A percentile compares a stretch with the other conserved stretches of the same genome.
Evolutionary conservation across 2,797 vertebrate genomes (phyloP).

Genomic region (Arnoldichthys spilopterus): DNA sequence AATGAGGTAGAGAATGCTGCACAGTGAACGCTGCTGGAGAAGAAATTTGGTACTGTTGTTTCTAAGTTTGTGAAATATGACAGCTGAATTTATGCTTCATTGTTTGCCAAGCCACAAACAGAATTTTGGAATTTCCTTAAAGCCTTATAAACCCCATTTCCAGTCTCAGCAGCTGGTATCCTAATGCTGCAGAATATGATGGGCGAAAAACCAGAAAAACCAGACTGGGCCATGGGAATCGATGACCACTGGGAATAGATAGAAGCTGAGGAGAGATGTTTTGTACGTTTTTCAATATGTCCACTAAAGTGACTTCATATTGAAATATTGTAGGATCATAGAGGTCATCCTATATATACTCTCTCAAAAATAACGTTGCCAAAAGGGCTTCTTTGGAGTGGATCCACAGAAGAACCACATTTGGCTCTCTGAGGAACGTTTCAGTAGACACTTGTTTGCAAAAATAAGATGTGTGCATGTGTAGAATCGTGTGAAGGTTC

Average conservation of each 20-base stretch:
- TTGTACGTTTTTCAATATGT: constrained; percentile 15
- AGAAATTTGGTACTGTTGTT: constrained; percentile 56
- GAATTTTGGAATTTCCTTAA: constrained; percentile 62
- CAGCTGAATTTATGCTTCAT: constrained; percentile 58
- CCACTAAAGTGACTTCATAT: constrained; percentile 20
- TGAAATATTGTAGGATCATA: constrained; percentile 9
- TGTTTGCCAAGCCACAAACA: constrained; percentile 59
- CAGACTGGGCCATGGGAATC: constrained; percentile 56
- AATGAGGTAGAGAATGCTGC: constrained; percentile 40
- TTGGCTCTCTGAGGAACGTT: not conserved
- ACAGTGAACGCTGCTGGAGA: constrained; percentile 50
- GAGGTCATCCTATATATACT: not conserved
- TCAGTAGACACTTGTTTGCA: not conserved
- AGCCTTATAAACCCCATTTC: constrained; percentile 61
- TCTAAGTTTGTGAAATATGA: constrained; percentile 55
- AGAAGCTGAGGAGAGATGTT: constrained; percentile 25
- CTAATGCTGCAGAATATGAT: constrained; percentile 52
- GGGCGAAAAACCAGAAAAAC: constrained; percentile 15
- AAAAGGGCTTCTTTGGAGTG: not conserved
- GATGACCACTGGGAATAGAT: constrained; percentile 45
- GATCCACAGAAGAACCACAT: not conserved
- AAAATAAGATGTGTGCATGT: too few species aligned
- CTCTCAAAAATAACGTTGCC: not conserved
- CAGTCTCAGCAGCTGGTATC: constrained; percentile 60
- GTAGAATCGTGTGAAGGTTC: too few species aligned